Conservation (phyloP, 53 echinoderm and acorn worm species). For the Mesocentrotus franciscanus region DNA sequence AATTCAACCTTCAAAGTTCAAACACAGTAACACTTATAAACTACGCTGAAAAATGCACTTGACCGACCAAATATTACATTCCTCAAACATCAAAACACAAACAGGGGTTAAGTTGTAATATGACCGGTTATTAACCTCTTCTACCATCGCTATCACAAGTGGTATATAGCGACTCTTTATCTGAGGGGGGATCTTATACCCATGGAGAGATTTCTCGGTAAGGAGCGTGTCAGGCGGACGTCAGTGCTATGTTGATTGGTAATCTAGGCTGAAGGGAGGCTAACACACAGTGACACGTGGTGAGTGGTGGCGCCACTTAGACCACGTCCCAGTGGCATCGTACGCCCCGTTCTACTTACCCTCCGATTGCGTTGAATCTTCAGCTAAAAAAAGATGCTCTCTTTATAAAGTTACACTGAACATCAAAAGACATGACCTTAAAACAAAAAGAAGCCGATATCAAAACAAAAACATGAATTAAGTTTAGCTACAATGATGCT, state of each 20-base stretch:
- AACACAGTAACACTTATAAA: not conserved
- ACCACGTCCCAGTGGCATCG: constrained; percentile 27
- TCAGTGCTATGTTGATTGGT: constrained; percentile 14
- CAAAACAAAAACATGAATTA: too few relatives aligned
- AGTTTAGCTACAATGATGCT: too few relatives aligned
- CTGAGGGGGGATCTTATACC: constrained; percentile 38
- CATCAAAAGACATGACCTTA: too few relatives aligned
- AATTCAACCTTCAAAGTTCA: not conserved
- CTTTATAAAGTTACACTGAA: too few relatives aligned
- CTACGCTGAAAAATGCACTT: not conserved
- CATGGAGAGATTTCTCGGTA: constrained; percentile 40
- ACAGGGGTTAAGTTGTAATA: not conserved
- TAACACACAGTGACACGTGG: constrained; percentile 53
- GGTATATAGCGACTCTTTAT: not conserved
- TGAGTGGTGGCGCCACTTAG: constrained; percentile 42
- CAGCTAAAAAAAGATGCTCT: not conserved
- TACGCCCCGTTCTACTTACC: not conserved
- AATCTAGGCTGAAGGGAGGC: constrained; percentile 8
- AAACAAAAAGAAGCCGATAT: too few relatives aligned
- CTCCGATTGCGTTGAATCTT: not conserved
- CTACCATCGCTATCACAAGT: constrained; percentile 31
- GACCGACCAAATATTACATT: not conserved
- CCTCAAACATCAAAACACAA: not conserved
- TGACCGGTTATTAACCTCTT: constrained; percentile 53
- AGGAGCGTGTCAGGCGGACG: constrained; percentile 44